These are phyloP conservation scores for Oreochromis aureus DNA, from an alignment of 2,113 vertebrate genomes.

Conservation along the genomic window DNA sequence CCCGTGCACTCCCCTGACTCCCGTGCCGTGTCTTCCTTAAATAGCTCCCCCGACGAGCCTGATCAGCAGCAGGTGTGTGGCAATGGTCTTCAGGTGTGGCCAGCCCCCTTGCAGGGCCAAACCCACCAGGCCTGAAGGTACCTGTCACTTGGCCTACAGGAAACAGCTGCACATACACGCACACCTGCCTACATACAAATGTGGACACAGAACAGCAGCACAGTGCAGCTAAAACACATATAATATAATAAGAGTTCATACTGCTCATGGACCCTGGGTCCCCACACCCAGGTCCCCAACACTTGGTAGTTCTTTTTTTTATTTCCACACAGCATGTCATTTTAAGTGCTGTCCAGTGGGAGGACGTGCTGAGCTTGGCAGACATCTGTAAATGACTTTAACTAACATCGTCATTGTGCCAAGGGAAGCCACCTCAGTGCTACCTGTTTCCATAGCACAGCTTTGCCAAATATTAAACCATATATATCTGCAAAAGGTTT, in stretches of 20 bases:
- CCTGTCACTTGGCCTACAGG: too few species aligned
- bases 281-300: too few species aligned
- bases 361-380: neutral
- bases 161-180: too few species aligned
- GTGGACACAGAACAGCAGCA: too few species aligned
- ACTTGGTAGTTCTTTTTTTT: neutral
- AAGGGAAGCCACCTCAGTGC: neutral
- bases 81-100: neutral
- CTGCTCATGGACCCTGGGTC: too few species aligned
- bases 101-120: too few species aligned
- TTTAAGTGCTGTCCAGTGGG: neutral
- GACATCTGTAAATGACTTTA: neutral
- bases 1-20: neutral
- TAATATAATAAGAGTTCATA: too few species aligned
- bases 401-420: neutral
- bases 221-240: too few species aligned
- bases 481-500: neutral
- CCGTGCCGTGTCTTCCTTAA: neutral
- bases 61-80: neutral
- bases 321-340: neutral
- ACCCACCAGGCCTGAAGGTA: too few species aligned
- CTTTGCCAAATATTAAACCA: neutral
- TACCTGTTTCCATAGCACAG: neutral
- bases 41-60: neutral
- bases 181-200: too few species aligned